phyloP scores from a whole-genome alignment of 2,113 vertebrate species.

The Delphinapterus leucas region DNA sequence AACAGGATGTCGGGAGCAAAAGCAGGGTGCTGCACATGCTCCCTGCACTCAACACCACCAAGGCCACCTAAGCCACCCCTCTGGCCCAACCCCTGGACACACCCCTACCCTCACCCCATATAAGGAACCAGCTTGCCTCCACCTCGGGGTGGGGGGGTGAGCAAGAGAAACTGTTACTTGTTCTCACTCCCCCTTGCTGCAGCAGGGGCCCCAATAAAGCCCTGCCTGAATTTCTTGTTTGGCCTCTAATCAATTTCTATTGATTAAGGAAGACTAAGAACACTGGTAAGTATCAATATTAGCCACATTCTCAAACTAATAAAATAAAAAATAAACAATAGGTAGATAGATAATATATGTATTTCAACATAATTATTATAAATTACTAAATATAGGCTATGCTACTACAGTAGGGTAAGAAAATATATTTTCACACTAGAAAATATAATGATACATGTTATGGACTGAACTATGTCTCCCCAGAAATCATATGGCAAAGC shows the following conservation, averaged over 20 bases:
- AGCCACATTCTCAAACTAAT: background rate
- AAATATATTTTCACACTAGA: background rate
- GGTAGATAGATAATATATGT: background rate
- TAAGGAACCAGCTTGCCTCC: too few relatives aligned
- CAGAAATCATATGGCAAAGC: background rate
- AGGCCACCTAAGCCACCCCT: background rate
- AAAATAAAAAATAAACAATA: background rate
- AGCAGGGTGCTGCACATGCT: too few relatives aligned
- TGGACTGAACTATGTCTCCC: background rate
- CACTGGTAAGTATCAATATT: background rate
- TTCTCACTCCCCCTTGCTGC: too few relatives aligned
- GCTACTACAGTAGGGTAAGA: background rate
- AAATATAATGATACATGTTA: background rate
- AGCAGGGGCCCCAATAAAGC: too few relatives aligned
- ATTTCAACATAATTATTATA: background rate
- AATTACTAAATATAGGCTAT: background rate
- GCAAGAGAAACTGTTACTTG: too few relatives aligned
- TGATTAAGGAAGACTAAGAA: too few relatives aligned
- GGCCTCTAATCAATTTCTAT: too few relatives aligned
- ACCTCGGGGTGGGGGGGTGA: too few relatives aligned
- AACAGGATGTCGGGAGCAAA: too few relatives aligned
- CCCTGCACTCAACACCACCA: background rate
- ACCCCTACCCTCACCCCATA: background rate
- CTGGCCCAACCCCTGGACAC: background rate
- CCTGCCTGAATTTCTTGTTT: too few relatives aligned